Evolutionary conservation across 2,888 invertebrate species (phyloP), one percentile per base, ranked within the genome.

Genomic region (Pachycephus smyrnensis): DNA sequence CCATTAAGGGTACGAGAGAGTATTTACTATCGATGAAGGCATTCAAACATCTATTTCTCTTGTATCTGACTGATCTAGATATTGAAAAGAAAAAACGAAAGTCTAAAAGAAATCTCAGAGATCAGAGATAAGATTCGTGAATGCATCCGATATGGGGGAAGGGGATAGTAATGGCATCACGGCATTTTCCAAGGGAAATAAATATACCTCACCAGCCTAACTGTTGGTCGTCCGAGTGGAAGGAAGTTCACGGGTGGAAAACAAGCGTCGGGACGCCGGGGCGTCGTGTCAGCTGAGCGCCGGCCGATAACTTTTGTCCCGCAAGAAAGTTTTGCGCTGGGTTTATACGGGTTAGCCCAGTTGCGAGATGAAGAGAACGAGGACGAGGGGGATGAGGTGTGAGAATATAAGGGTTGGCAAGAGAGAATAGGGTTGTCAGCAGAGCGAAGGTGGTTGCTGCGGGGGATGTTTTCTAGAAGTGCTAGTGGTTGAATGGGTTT

Each of bases 201-300:
- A 55, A 23, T 23, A 1, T 9, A 4, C 12, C 12, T 15, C 4
- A 55, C 23, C 6, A 9, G 23, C 23, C 55, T 23, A 23, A 23
- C 55, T 40, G 15, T 15, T 37, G 12, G 15, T 40, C 40, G 40
- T 40, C 23, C 6, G 55, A 23, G 23, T 55, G 55, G 23, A 55
- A 23, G 55, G 2, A 55, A 55, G 55, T 55, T 55, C 55, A 23
- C 55, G 23, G 55, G 55, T 55, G 55, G 55, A 55, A 15, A 55
- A 55, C 55, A 76, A 75, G 75, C 69, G 77, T 37, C 68, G 36
- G 32, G n/a, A 55, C 69, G 78, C 15, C 69, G 32, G 69, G 77
- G 71, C 80, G 78, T 69, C 68, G 73, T 55, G 81, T 84, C 85
- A 84, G 82, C 84, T 83, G 84, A 81, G 71, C 30, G 78, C 82